These are phyloP conservation scores for Podargus strigoides DNA, from an alignment of 2,797 vertebrate species.

Conservation along the genomic window DNA sequence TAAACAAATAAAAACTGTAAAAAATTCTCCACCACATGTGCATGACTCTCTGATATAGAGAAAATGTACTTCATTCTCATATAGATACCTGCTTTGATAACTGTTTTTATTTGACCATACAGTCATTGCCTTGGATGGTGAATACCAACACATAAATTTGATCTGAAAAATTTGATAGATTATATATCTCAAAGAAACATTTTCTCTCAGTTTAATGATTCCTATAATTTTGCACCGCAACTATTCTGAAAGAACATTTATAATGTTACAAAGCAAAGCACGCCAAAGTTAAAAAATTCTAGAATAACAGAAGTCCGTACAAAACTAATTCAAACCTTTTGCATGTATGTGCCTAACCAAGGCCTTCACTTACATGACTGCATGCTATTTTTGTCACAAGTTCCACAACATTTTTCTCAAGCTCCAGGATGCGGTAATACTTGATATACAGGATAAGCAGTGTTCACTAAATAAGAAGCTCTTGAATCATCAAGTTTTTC, in stretches of 20 bases:
- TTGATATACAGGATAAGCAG: background rate
- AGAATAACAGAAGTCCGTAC: background rate
- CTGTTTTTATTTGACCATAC: background rate
- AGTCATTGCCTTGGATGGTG: slow-evolving; percentile 13
- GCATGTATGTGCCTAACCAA: background rate
- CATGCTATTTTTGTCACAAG: background rate
- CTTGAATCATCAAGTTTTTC: background rate
- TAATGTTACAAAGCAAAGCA: background rate
- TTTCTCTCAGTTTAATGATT: slow-evolving; percentile 37
- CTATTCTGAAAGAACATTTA: background rate
- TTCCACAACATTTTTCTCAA: background rate
- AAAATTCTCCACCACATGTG: background rate
- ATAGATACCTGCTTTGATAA: background rate
- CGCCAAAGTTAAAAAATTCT: background rate
- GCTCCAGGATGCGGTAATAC: background rate
- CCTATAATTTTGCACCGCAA: slow-evolving; percentile 36
- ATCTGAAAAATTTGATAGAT: slow-evolving; percentile 33
- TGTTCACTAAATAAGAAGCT: background rate
- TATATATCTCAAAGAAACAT: background rate
- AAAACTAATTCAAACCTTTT: background rate
- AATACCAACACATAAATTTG: slow-evolving; percentile 31
- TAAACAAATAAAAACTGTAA: background rate
- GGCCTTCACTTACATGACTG: background rate
- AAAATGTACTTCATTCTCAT: background rate
- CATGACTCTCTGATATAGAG: background rate